These are phyloP conservation scores for Pangasius sanitwongsei DNA, from an alignment of 2,797 vertebrate genomes.

Conservation along the genomic window DNA sequence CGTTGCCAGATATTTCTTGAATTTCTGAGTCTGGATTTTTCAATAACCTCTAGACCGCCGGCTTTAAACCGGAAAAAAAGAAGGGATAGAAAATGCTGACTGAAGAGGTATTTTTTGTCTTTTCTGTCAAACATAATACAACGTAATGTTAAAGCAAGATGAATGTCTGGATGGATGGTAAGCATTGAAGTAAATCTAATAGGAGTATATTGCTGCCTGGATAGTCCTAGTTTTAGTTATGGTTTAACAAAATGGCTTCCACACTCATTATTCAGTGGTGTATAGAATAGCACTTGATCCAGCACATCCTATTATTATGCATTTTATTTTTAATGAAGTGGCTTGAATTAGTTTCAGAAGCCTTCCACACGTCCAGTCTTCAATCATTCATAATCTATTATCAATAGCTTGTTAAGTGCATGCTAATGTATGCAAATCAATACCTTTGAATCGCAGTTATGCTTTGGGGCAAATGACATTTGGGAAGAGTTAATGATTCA, in stretches of 20 bases:
- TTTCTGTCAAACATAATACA: too few species aligned
- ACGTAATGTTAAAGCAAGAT: too few species aligned
- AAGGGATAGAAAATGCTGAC: not conserved
- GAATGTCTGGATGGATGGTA: not conserved
- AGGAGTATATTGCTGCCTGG: not conserved
- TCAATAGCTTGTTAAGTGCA: constrained; percentile 33
- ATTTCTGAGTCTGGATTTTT: not conserved
- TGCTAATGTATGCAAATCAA: constrained; percentile 54
- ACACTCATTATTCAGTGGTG: not conserved
- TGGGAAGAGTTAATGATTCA: constrained; percentile 29
- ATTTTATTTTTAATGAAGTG: not conserved
- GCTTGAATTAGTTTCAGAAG: not conserved
- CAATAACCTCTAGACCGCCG: not conserved
- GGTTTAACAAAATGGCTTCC: not conserved
- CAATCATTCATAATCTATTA: constrained; percentile 26
- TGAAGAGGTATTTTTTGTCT: not conserved
- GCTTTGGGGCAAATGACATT: constrained; percentile 35
- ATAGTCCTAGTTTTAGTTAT: not conserved
- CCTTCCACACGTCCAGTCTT: constrained; percentile 3
- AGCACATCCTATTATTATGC: not conserved
- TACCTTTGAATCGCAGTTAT: constrained; percentile 40
- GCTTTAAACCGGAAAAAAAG: not conserved
- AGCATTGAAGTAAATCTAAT: not conserved
- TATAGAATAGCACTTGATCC: not conserved
- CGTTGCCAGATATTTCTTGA: not conserved